A percentile compares a stretch with the other conserved stretches of the same genome.
phyloP scores from a whole-genome alignment of 92 coral and sea anemone species.

The Zoanthus gigantus region DNA sequence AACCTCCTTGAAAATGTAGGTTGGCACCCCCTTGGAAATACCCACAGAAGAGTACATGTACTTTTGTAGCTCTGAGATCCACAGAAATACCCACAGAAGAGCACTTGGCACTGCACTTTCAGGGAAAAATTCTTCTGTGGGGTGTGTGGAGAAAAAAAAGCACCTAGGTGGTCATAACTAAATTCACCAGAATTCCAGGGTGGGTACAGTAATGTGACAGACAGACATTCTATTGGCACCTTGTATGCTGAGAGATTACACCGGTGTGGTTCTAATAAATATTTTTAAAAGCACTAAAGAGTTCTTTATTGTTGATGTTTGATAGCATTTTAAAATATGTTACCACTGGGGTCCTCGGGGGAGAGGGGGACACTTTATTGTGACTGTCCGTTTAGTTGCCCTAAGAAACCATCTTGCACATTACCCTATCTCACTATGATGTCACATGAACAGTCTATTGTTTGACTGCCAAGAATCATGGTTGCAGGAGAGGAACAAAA shows the following conservation, averaged over 20 bases:
- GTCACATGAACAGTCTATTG: neutral
- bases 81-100: constrained; percentile 5
- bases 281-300: constrained; percentile 1
- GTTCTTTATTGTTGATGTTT: neutral
- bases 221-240: constrained; percentile 1
- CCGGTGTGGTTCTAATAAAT: neutral
- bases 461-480: neutral
- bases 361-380: neutral
- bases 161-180: neutral
- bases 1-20: constrained; percentile 4
- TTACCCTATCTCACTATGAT: neutral
- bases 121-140: neutral
- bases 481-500: neutral
- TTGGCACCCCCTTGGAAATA: constrained; percentile 1
- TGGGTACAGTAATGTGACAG: constrained; percentile 5
- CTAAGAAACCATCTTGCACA: constrained; percentile 4
- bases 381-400: neutral
- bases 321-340: neutral
- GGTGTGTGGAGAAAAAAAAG: neutral
- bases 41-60: neutral
- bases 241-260: constrained; percentile 2
- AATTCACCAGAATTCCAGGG: neutral
- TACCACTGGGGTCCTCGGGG: constrained; percentile 4
- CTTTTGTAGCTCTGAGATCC: constrained; percentile 1
- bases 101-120: constrained; percentile 3